phyloP scores from a whole-genome alignment of 1,140 invertebrate genomes.

The Bombus superbus region DNA sequence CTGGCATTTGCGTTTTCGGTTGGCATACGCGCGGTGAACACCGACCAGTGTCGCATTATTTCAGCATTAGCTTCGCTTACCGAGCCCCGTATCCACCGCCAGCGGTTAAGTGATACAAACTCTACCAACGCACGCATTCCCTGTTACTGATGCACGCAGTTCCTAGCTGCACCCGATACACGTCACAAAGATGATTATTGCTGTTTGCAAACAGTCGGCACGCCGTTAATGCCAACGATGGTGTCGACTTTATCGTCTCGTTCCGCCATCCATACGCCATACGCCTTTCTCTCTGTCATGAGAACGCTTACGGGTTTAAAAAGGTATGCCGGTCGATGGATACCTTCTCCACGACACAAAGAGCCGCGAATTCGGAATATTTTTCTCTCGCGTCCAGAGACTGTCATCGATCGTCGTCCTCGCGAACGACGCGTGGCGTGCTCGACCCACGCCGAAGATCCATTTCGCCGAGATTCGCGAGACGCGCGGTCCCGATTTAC shows the following conservation, averaged over 20 bases:
- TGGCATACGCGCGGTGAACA: background rate
- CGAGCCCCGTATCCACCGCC: conserved; percentile 54
- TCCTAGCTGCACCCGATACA: conserved; percentile 48
- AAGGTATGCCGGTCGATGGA: too few relatives aligned
- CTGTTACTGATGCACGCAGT: background rate
- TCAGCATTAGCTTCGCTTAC: conserved; percentile 65
- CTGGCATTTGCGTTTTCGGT: conserved; percentile 40
- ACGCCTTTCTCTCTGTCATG: background rate
- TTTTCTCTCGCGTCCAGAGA: conserved; percentile 18
- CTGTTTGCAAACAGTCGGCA: conserved; percentile 67
- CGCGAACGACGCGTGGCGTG: conserved; percentile 1
- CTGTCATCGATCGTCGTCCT: conserved; percentile 18
- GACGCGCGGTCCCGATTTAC: background rate
- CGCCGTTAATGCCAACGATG: conserved; percentile 62
- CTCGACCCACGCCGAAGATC: conserved; percentile 33
- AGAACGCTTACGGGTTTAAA: background rate
- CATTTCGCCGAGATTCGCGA: background rate
- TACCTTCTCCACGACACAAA: background rate
- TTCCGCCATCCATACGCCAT: background rate
- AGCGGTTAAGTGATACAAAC: conserved; percentile 67
- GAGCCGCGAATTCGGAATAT: background rate
- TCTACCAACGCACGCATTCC: conserved; percentile 18
- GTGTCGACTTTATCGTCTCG: conserved; percentile 29
- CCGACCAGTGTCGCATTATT: conserved; percentile 65
- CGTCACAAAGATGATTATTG: conserved; percentile 62